phyloP scores from a whole-genome alignment of 2,888 invertebrate species.

The Eumerus sabulonum region DNA sequence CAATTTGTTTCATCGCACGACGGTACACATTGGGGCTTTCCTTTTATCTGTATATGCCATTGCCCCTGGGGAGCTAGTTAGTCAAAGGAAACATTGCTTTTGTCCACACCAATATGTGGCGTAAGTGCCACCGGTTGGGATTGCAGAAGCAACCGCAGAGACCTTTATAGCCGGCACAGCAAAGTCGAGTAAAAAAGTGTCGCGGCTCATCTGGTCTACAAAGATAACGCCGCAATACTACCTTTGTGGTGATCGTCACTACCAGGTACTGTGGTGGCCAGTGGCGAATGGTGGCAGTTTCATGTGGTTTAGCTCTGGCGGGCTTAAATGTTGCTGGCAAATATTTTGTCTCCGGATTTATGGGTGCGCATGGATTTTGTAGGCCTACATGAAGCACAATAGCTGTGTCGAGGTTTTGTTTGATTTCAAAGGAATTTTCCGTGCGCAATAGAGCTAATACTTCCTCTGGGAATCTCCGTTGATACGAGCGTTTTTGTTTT shows the following conservation, averaged over 20 bases:
- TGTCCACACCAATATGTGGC: constrained; percentile 12
- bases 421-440: too few relatives aligned
- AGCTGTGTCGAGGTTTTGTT: too few relatives aligned
- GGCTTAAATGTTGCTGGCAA: constrained; percentile 44
- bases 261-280: constrained; percentile 18
- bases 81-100: constrained; percentile 64
- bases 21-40: background rate
- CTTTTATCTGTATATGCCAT: constrained; percentile 30
- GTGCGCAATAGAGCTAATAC: too few relatives aligned
- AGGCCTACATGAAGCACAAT: too few relatives aligned
- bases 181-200: constrained; percentile 44
- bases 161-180: constrained; percentile 10
- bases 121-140: constrained; percentile 27
- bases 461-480: too few relatives aligned
- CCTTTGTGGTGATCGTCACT: constrained; percentile 57
- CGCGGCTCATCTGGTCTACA: constrained; percentile 61
- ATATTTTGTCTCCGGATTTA: constrained; percentile 64
- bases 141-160: constrained; percentile 30
- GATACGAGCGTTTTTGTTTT: too few relatives aligned
- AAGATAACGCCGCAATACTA: constrained; percentile 60
- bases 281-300: constrained; percentile 35
- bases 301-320: constrained; percentile 24
- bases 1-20: constrained; percentile 65
- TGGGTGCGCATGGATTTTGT: constrained; percentile 50
- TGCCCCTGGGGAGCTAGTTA: constrained; percentile 63